Evolutionary conservation across 1,140 invertebrate genomes (phyloP).

Genomic region (Zaprionus ghesquierei): DNA sequence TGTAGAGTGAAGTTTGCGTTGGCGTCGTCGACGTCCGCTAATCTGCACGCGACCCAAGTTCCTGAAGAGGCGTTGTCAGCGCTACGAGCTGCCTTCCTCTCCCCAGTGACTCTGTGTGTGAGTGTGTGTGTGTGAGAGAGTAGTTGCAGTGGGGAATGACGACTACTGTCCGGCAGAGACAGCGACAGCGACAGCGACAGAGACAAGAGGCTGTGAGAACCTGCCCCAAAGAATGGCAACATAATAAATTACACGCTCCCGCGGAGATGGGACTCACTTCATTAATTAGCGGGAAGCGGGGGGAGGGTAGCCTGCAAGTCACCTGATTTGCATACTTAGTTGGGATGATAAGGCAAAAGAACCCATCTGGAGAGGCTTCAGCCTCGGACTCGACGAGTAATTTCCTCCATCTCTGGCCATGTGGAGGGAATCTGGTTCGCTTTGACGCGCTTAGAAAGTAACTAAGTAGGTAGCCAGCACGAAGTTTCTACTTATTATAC

Average conservation of each 20-base stretch:
- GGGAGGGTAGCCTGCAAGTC: conserved; percentile 35
- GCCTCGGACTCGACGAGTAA: too few species aligned
- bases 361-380: too few species aligned
- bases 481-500: conserved; percentile 36
- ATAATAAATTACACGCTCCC: conserved; percentile 38
- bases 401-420: conserved; percentile 9
- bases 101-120: not conserved
- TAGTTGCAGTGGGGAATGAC: conserved; percentile 33
- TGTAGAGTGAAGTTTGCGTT: conserved; percentile 20
- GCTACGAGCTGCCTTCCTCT: conserved; percentile 19
- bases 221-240: conserved; percentile 20
- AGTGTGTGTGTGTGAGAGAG: not conserved
- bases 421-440: not conserved
- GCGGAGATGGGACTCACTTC: conserved; percentile 12
- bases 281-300: conserved; percentile 44
- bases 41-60: conserved; percentile 58
- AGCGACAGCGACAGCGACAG: not conserved
- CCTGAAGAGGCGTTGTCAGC: conserved; percentile 14
- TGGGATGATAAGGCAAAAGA: conserved; percentile 38
- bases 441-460: conserved; percentile 22
- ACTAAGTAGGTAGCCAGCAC: not conserved
- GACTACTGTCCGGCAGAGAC: conserved; percentile 23
- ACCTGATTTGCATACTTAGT: conserved; percentile 38
- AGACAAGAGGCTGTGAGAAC: conserved; percentile 44
- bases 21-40: conserved; percentile 24